Conservation (phyloP, 2,888 invertebrate genomes). For the Cephus rjabovi region DNA sequence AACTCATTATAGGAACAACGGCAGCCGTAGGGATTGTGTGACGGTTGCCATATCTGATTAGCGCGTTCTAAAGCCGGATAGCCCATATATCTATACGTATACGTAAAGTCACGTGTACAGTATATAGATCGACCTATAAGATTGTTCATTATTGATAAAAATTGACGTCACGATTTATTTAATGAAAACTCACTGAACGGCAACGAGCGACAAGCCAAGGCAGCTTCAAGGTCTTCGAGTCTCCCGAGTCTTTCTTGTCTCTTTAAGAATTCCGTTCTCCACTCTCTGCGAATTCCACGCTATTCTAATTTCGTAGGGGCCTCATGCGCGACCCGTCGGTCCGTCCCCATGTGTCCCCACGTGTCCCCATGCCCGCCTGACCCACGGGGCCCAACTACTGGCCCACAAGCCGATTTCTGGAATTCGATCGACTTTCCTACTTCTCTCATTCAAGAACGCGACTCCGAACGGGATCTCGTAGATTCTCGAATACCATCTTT, state of each 20-base stretch:
- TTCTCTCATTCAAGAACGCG: not conserved
- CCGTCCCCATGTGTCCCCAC: not conserved
- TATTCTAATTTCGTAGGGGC: not conserved
- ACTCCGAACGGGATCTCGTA: not conserved
- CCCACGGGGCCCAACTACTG: not conserved
- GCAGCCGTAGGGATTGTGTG: not conserved
- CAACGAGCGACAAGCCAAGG: not conserved
- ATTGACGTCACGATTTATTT: not conserved
- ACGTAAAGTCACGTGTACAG: not conserved
- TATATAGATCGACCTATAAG: not conserved
- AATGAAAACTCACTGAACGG: not conserved
- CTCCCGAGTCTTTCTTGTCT: not conserved
- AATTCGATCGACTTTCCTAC: not conserved
- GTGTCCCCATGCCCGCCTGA: not conserved
- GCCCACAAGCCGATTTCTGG: constrained; percentile 4
- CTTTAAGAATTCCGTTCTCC: not conserved
- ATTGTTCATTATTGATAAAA: not conserved
- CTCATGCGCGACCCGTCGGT: not conserved
- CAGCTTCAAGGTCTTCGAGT: constrained; percentile 1
- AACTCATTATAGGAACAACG: not conserved
- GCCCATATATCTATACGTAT: not conserved
- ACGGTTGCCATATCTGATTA: not conserved
- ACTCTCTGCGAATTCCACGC: not conserved
- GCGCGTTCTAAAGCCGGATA: not conserved
- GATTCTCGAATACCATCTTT: too few species aligned